Evolutionary conservation across 23 tunicate species (phyloP), one percentile per base, ranked within the genome.

Genomic region (Corella eumyota): DNA sequence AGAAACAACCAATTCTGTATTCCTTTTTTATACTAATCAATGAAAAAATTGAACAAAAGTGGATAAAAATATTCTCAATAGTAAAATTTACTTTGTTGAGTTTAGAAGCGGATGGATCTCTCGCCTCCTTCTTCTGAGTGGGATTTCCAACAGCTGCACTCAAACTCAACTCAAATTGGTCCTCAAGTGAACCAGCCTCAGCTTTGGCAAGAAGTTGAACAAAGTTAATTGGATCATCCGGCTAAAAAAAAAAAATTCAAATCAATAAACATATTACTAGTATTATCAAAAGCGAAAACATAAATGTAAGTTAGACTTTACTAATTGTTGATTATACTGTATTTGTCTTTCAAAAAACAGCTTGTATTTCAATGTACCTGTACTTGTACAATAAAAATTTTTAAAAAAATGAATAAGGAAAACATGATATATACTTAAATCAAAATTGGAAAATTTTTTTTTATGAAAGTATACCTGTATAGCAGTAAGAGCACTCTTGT

Each of bases 181-280:
- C 98, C 50, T 81, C 98, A 1, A 83, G 57, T 13, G 92, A 70
- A 3, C 91, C 98, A 0, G 92, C 51, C 28, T 83, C 98, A 6
- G 75, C 80, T 66, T 76, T 81, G 15, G 74, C 98, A 20, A 71
- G 79, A 3, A 92, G 81, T 67, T 92, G 98, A 19, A 60, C 64
- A 70, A 92, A 92, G 48, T 72, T 82, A 77, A 92, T 92, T 48
- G 98, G 95, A 61, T 92, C 98, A 45, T 92, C 98, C 21, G 98
- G 74, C 92, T 92, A 45, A 9, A 67, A 60, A 28, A 11, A 7
- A 21, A 0, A 44, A n/a, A n/a, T 17, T 17, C n/a, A 20, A 53
- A 21, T 17, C 22, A 53, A 44, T 11, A 15, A 11, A 11, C 15
- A 44, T 11, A 44, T 44, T 44, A n/a, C n/a, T n/a, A n/a, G n/a